phyloP scores from a whole-genome alignment of 2,797 vertebrate genomes.

The Tokudaia tokunoshimensis region DNA sequence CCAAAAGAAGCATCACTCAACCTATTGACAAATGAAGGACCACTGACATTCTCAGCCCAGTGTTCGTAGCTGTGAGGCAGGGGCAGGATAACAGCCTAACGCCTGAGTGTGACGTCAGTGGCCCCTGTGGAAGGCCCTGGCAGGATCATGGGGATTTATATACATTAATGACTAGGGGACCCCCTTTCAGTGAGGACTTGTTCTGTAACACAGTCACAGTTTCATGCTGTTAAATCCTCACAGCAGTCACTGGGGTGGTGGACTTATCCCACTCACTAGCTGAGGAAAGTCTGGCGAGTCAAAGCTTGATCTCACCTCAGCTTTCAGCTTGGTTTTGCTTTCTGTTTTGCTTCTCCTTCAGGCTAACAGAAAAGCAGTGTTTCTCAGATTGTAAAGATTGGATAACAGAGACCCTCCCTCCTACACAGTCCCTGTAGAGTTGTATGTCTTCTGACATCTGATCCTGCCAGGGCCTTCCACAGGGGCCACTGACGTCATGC shows the following conservation, averaged over 20 bases:
- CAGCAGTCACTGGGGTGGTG: neutral
- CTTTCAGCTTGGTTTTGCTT: neutral
- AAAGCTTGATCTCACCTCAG: neutral
- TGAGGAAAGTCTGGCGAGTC: neutral
- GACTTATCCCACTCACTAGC: neutral
- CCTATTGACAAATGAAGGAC: neutral
- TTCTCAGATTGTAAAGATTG: neutral
- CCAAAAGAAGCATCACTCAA: neutral
- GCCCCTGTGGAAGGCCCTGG: neutral
- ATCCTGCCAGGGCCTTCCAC: neutral
- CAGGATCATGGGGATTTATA: neutral
- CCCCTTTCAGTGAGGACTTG: neutral
- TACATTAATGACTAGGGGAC: neutral
- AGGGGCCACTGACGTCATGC: neutral
- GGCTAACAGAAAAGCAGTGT: neutral
- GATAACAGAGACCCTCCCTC: neutral
- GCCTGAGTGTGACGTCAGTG: neutral
- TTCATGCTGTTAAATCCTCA: neutral
- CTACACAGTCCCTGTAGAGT: neutral
- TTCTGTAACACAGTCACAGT: fast-evolving
- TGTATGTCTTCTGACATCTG: neutral
- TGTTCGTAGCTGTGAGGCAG: neutral
- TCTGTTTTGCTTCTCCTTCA: neutral
- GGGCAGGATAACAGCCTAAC: neutral
- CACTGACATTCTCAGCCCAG: neutral